A percentile compares a stretch with the other conserved stretches of the same genome.
phyloP scores from a whole-genome alignment of 2,113 vertebrate genomes.

The Motacilla tschutschensis region DNA sequence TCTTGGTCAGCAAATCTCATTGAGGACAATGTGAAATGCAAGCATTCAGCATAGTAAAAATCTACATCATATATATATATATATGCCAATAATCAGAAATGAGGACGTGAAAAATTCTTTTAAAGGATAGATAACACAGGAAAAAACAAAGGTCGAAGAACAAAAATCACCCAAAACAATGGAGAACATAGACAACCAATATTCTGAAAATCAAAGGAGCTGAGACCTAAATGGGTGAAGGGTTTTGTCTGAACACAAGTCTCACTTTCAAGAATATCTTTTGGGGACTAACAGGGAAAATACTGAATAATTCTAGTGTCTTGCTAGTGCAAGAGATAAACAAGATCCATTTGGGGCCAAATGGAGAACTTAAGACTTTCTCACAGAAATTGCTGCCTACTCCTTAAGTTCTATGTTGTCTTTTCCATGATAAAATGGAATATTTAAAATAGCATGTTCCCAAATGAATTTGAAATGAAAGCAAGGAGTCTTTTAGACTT shows the following conservation, averaged over 20 bases:
- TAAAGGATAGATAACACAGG: neutral
- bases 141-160: neutral
- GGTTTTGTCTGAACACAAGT: neutral
- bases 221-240: neutral
- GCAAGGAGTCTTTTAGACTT: neutral
- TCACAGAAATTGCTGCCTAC: neutral
- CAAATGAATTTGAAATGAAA: neutral
- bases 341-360: neutral
- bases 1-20: neutral
- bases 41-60: neutral
- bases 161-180: neutral
- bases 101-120: neutral
- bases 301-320: neutral
- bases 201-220: neutral
- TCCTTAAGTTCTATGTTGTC: neutral
- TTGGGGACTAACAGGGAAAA: neutral
- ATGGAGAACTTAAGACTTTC: neutral
- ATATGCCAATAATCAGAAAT: neutral
- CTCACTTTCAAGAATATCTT: neutral
- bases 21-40: neutral
- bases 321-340: neutral
- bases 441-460: neutral
- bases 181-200: neutral
- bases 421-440: neutral
- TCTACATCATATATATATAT: neutral